Evolutionary conservation across 1,140 invertebrate genomes (phyloP), one percentile per base, ranked within the genome.

Genomic region (Ctenoplectra terminalis): DNA sequence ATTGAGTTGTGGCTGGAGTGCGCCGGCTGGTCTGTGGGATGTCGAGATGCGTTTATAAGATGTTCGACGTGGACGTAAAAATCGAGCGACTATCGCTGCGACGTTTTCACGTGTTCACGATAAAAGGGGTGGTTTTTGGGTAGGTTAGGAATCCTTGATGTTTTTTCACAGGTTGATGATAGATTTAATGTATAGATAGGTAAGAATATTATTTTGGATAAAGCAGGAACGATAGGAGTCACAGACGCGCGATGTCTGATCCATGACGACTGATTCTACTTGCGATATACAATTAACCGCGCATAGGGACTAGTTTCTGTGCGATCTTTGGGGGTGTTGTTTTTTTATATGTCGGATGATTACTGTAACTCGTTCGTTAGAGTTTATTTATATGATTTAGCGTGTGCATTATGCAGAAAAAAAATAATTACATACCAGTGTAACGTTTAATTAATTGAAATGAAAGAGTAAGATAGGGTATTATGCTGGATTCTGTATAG

Each of bases 251-350:
- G 26, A 1, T 54, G 34, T 37, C 31, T 37, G 67, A 54, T 37
- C 9, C 34, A 54, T 70, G 50, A 54, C 34, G 23, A 8, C 13
- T 29, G 4, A 54, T 70, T 52, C 67, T 70, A 70, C 67, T 70
- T 46, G 34, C 9, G 34, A 23, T 13, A 40, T 20, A 43, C 7
- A 13, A 23, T 8, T 43, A 43, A 43, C 43, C 4, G 5, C 31
- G 6, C 4, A 23, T 5, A 1, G 34, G 6, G 8, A 34, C 8
- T 17, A 43, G 17, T 67, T 4, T 46, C 20, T 8, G 20, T 15
- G 20, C 31, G 20, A 34, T n/a, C 58, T 52, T 7, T n/a, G 20
- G 0, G 40, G 1, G 15, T 34, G 7, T 34, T 60, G 4, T 34
- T 7, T 34, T 34, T 20, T 3, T 1, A 23, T 34, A 29, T 58